Percentiles rank a stretch among this genome's conserved stretches.
Conservation (phyloP, 2,113 vertebrate species). For the Anser cygnoides region DNA sequence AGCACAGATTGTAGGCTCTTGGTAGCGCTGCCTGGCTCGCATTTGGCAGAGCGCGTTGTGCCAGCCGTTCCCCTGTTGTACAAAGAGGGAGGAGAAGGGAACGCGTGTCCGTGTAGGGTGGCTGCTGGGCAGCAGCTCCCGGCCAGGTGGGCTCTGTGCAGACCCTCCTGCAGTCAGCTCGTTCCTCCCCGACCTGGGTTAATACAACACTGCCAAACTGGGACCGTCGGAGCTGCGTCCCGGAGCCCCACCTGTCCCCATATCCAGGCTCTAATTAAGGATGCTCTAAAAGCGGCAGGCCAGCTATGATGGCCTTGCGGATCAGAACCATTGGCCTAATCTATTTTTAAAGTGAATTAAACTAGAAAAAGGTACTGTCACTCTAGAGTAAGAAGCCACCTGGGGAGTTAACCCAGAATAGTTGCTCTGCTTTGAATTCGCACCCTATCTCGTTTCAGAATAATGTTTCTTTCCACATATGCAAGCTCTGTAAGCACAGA, state of each 20-base stretch:
- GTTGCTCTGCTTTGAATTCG: slow-evolving; percentile 37
- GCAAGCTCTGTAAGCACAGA: not conserved
- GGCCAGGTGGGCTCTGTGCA: accelerated
- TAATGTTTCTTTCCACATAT: not conserved
- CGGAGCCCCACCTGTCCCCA: not conserved
- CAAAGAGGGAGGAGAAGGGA: not conserved
- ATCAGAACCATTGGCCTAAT: slow-evolving; percentile 49
- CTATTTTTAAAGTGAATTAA: slow-evolving; percentile 61
- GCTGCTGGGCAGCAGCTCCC: not conserved
- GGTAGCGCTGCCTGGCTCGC: accelerated
- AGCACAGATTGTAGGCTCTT: not conserved
- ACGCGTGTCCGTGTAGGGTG: not conserved
- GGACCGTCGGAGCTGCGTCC: not conserved
- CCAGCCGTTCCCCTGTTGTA: not conserved
- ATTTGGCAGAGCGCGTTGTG: accelerated
- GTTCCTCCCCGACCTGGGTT: not conserved
- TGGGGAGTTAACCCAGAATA: slow-evolving; percentile 70
- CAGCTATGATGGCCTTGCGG: not conserved
- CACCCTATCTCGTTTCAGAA: not conserved
- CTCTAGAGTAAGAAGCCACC: slow-evolving; percentile 42
- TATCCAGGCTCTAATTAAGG: slow-evolving; percentile 23
- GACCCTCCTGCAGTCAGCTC: accelerated
- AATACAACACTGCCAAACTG: not conserved
- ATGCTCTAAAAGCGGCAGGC: slow-evolving; percentile 33
- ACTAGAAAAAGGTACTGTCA: slow-evolving; percentile 29